Evolutionary conservation across 2,797 vertebrate species (phyloP).

Genomic region (Coracias cyanogaster): DNA sequence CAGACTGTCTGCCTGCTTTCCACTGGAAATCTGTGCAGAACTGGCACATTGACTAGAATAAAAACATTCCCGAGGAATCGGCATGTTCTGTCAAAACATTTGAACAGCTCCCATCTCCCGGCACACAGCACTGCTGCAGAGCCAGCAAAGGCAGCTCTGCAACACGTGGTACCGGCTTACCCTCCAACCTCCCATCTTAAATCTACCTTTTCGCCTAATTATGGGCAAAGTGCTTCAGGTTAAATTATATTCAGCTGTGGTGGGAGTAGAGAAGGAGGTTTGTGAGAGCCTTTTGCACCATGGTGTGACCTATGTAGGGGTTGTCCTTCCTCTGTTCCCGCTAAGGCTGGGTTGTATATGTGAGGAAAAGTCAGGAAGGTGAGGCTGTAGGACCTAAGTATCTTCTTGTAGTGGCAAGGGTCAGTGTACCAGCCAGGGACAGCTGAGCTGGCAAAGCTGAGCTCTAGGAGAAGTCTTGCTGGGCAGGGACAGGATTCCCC

Average conservation of each 20-base stretch:
- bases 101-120: constrained; percentile 56
- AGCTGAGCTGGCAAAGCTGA: neutral
- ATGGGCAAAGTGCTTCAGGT: neutral
- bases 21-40: constrained; percentile 59
- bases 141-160: neutral
- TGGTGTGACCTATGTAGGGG: neutral
- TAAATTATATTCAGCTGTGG: neutral
- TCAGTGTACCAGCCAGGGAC: neutral
- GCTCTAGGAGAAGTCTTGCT: neutral
- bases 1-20: constrained; percentile 67
- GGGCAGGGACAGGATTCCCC: rapidly evolving
- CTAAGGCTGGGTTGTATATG: neutral
- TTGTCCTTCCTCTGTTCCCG: neutral
- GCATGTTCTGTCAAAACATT: constrained; percentile 67
- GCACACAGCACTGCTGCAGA: neutral
- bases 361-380: neutral
- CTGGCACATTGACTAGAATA: constrained; percentile 57
- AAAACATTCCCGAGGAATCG: constrained; percentile 66
- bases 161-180: rapidly evolving
- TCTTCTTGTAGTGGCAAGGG: neutral
- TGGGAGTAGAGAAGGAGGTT: neutral
- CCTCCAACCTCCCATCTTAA: neutral
- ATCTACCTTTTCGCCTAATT: neutral
- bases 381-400: neutral
- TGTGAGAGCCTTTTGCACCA: neutral